Conservation (phyloP, 2,888 invertebrate genomes). For the Pyrocoelia pectoralis region DNA sequence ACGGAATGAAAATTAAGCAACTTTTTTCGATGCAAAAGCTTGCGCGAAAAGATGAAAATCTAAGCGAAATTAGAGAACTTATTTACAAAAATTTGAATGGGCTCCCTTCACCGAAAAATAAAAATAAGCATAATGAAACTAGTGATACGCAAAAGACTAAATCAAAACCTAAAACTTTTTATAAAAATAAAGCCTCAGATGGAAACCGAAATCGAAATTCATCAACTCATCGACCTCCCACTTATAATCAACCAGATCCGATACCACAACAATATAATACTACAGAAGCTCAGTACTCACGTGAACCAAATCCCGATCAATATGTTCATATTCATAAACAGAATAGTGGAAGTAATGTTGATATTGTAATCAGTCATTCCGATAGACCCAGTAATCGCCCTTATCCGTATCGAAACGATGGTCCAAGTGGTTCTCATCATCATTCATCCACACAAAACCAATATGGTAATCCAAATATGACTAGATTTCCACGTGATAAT, state of each 20-base stretch:
- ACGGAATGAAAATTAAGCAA: conserved; percentile 48
- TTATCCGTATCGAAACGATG: neutral
- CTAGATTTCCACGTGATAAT: neutral
- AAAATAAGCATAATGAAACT: neutral
- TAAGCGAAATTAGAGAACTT: conserved; percentile 10
- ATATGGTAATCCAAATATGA: neutral
- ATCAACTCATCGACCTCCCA: no score
- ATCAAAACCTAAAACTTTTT: neutral
- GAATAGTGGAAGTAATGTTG: neutral
- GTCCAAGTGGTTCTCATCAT: no score
- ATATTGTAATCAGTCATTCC: neutral
- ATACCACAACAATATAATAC: neutral
- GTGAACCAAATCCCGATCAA: neutral
- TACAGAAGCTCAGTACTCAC: neutral
- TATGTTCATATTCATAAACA: neutral
- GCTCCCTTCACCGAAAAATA: neutral
- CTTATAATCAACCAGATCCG: neutral
- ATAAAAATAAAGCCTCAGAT: no score
- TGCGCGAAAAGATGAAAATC: conserved; percentile 34
- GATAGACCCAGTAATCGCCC: neutral
- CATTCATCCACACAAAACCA: no score
- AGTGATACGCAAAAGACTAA: neutral
- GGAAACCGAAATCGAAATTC: no score
- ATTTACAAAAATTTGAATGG: neutral
- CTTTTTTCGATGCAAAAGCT: conserved; percentile 47